phyloP scores from a whole-genome alignment of 2,888 invertebrate genomes.

The Mythimna vitellina region DNA sequence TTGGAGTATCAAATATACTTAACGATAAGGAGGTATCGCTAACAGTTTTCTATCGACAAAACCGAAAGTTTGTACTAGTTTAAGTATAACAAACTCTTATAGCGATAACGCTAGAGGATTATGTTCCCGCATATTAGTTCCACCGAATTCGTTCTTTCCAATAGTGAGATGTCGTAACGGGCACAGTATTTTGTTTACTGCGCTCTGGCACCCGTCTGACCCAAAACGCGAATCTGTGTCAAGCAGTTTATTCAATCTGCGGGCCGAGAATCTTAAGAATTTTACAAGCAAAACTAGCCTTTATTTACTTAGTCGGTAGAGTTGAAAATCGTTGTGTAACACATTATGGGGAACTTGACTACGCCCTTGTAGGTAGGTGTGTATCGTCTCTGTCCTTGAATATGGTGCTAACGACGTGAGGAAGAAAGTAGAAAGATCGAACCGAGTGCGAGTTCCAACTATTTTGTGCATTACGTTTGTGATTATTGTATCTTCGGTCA shows the following conservation, averaged over 20 bases:
- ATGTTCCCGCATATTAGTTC: slow-evolving; percentile 28
- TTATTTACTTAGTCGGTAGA: slow-evolving; percentile 68
- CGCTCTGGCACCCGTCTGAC: slow-evolving; percentile 84
- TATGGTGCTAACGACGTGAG: slow-evolving; percentile 77
- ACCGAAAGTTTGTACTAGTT: slow-evolving; percentile 4
- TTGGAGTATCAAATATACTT: slow-evolving; percentile 15
- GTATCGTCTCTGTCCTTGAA: slow-evolving; percentile 84
- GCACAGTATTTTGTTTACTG: slow-evolving; percentile 81
- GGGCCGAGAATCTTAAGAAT: slow-evolving; percentile 77
- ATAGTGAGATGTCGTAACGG: slow-evolving; percentile 84
- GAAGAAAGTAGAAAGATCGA: slow-evolving; percentile 71
- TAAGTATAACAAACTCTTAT: neutral
- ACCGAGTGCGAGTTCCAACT: slow-evolving; percentile 49
- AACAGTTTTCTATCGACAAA: neutral
- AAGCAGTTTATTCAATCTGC: slow-evolving; percentile 91
- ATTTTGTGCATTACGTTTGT: slow-evolving; percentile 49
- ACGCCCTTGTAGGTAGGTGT: slow-evolving; percentile 80
- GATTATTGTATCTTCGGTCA: slow-evolving; percentile 34
- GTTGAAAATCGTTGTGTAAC: slow-evolving; percentile 68
- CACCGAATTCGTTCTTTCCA: slow-evolving; percentile 68
- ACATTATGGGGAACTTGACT: slow-evolving; percentile 72
- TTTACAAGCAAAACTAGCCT: slow-evolving; percentile 72
- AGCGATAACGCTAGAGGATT: slow-evolving; percentile 2
- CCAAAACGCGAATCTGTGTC: slow-evolving; percentile 90
- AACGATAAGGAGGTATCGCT: slow-evolving; percentile 9